phyloP scores from a whole-genome alignment of 2,113 vertebrate species.

The Echinops telfairi region DNA sequence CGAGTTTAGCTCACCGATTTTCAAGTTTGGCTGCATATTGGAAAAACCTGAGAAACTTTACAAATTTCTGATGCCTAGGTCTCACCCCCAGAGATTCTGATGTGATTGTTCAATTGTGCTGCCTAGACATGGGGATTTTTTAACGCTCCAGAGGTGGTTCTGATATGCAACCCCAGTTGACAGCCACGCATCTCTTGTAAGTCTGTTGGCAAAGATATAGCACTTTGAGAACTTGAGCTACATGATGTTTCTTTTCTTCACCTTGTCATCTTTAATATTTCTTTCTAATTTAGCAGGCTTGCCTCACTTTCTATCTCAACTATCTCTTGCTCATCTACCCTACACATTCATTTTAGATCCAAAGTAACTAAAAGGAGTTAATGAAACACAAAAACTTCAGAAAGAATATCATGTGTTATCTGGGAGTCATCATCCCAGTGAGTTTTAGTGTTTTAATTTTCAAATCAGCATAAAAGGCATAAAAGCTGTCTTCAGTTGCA shows the following conservation, averaged over 20 bases:
- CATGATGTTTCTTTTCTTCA: not conserved
- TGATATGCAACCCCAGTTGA: not conserved
- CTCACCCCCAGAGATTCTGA: not conserved
- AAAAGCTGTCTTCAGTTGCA: not conserved
- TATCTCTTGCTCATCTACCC: not conserved
- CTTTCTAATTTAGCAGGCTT: conserved; percentile 6
- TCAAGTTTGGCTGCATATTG: too few species aligned
- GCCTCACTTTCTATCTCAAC: not conserved
- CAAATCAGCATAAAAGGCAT: not conserved
- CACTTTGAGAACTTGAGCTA: not conserved
- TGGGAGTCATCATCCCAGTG: not conserved
- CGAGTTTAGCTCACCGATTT: too few species aligned
- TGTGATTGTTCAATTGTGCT: not conserved
- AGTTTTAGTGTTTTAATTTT: not conserved
- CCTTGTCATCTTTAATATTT: conserved; percentile 21
- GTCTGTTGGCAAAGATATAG: not conserved
- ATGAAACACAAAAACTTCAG: not conserved
- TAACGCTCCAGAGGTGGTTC: not conserved
- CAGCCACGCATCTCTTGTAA: not conserved
- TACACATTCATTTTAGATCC: not conserved
- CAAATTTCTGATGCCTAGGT: not conserved
- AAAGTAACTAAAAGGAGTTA: conserved; percentile 36
- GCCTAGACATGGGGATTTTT: not conserved
- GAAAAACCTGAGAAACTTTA: too few species aligned
- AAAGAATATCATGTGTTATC: not conserved